Evolutionary conservation across 2,797 vertebrate species (phyloP), one percentile per base, ranked within the genome.

Genomic region (Enteromius radiatus): DNA sequence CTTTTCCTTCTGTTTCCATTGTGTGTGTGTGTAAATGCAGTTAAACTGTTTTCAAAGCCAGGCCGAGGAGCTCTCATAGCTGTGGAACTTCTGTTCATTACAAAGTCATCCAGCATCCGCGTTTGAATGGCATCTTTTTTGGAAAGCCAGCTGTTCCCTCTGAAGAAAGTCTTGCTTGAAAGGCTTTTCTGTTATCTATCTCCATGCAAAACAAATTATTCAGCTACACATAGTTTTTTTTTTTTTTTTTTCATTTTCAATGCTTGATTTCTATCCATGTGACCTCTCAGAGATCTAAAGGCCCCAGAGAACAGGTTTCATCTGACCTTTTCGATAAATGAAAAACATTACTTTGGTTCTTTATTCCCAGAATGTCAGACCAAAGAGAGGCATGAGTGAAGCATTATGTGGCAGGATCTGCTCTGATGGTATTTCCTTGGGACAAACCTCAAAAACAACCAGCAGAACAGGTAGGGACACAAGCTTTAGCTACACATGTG

Each of bases 1-100:
- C 79, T 84, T 81, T 80, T 67, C 3, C 12, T 84, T 88, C 83
- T 85, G 78, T 85, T 89, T 88, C 88, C 84, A 84, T 76, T 33
- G 76, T 82, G 67, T 70, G 76, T 82, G 67, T 70, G 52, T 68
- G 83, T 73, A 64, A 85, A 90, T 83, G 49, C 49, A 68, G 68
- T 59, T 33, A 56, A 80, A 49, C 33, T 65, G 74, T 45, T 85
- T 84, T 64, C 61, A 76, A 77, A 84, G 67, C 64, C 23, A 45
- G 26, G 63, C 23, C 54, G 36, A 65, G 43, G 26, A 78, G 84
- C 49, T 80, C 54, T 79, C 31, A 80, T 84, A 75, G 79, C 71
- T 70, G 78, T 49, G 41, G 36, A 70, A 71, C 68, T 71, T 71
- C 65, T 80, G 52, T 78, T 78, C 26, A 81, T 79, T 71, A 59